phyloP scores from a whole-genome alignment of 2,113 vertebrate species.

The Odocoileus hemionus region DNA sequence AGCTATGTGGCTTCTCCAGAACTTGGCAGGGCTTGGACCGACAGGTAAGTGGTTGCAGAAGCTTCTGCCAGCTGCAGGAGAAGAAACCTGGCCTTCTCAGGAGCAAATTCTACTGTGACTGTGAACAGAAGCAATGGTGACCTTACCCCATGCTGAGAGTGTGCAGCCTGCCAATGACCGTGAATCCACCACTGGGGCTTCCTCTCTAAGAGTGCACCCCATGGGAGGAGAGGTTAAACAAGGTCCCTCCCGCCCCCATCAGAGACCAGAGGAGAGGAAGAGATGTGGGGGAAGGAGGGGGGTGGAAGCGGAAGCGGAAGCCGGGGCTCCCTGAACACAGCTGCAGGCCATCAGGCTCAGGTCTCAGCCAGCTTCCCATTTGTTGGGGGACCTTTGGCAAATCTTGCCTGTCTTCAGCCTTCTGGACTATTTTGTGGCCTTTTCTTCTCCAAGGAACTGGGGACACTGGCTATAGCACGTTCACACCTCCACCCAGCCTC shows the following conservation, averaged over 20 bases:
- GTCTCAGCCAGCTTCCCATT: background rate
- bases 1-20: background rate
- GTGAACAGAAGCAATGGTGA: too few species aligned
- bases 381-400: too few species aligned
- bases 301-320: background rate
- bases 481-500: background rate
- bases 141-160: background rate
- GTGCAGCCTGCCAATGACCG: fast-evolving
- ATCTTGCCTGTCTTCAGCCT: background rate
- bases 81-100: background rate
- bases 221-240: background rate
- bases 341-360: background rate
- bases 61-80: background rate
- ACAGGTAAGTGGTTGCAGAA: background rate
- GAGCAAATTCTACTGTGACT: background rate
- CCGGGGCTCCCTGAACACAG: background rate
- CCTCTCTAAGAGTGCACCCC: background rate
- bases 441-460: background rate
- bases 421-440: background rate
- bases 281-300: background rate
- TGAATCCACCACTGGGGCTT: background rate
- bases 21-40: background rate
- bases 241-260: background rate
- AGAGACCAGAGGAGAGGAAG: background rate
- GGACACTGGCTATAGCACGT: background rate